Evolutionary conservation across 2,113 vertebrate genomes (phyloP), one percentile per base, ranked within the genome.

Genomic region (Verasper variegatus): DNA sequence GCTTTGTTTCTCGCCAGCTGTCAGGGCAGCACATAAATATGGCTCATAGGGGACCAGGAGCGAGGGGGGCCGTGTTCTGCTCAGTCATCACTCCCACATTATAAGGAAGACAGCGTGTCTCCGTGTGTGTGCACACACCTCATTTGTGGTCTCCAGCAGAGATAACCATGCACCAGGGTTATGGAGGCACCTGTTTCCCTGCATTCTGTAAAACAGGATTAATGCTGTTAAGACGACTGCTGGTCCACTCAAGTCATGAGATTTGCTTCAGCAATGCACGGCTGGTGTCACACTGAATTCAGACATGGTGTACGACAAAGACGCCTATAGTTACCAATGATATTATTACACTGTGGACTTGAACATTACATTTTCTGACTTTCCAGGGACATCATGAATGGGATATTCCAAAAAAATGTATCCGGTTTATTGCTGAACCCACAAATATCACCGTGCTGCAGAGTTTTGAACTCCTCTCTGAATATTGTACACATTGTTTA

Each of bases 1-100:
- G 91, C 91, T 91, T 92, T 92, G 89, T 92, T 91, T 91, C 86
- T 85, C 70, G 60, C 66, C 92, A 93, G 90, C 90, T 93, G 91
- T 92, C 90, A 82, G 79, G 81, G 62, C 79, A 73, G 80, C 80
- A 69, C 88, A 87, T 82, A 81, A 78, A 90, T 88, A 88, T 90
- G 88, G 81, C 82, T 89, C 85, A 81, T 37, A 42, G 82, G 88
- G 84, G 90, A 87, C 58, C 58, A 3, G 71, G 83, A 75, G 61
- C 35, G 68, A 70, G 58, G 80, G 80, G 74, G 84, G 78, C 56
- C 5, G 5, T 83, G 86, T 80, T 84, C 85, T 63, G 52, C 80
- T 86, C 87, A 83, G 80, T 92, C 87, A 83, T 86, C 86, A 87
- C 76, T 55, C 47, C 74, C 37, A 68, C 81, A 86, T 89, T 86